Evolutionary conservation across 2,113 vertebrate species (phyloP), one percentile per base, ranked within the genome.

Genomic region (Pristiophorus japonicus): DNA sequence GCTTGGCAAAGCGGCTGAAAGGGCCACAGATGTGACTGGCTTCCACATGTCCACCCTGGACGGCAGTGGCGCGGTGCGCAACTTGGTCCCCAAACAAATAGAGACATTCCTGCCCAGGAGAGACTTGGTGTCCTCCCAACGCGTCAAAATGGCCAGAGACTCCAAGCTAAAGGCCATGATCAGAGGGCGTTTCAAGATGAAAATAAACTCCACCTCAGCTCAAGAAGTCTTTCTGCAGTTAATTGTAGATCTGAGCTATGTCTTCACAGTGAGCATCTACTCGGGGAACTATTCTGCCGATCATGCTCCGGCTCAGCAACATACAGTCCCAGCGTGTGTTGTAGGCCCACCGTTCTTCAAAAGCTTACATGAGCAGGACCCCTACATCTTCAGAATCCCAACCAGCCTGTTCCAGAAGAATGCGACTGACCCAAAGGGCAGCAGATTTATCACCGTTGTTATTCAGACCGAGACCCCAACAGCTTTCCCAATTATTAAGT

Each of bases 321-420:
- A 78, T 42, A 78, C 34, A 22, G 45, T 94, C 24, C 93, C 93
- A 70, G 22, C 34, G 3, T 94, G 93, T 27, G 45, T 34, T 27
- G 4, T 66, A 73, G 42, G 42, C 1, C 38, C 38, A 34, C 18
- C 42, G 30, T 24, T 18, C 34, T 12, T 47, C 11, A 51, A 51
- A 30, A 42, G 65, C 30, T 4, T 51, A 45, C 66, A 70, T 51
- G n/a, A 96, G 45, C 65, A 90, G 62, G 6, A 90, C 92, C 96
- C 97, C 87, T 97, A 97, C 0, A 20, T 97, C 38, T 7, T 98
- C 16, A 97, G 97, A 66, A 96, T 98, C n/a, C 81, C 97, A 0
- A 16, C 51, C 51, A 78, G 67, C 1, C 91, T 96, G 3, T 0
- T 98, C 96, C 96, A 98, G 90, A 92, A 11, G 84, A 2, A 7